phyloP scores from a whole-genome alignment of 2,113 vertebrate genomes.

The Archilochus colubris region DNA sequence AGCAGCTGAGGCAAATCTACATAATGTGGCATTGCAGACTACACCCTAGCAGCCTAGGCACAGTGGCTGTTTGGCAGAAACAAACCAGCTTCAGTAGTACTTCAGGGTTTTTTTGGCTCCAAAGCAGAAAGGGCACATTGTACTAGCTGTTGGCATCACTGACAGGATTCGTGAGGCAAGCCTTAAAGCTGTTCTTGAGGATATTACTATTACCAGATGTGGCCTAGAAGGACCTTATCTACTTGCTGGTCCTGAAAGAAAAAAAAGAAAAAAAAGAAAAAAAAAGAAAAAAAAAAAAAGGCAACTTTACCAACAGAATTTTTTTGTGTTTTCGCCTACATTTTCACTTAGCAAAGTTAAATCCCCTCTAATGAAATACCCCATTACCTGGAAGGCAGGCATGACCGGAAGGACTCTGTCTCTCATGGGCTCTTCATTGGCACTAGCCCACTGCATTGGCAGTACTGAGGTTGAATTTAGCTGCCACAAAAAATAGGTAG shows the following conservation, averaged over 20 bases:
- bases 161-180: not conserved
- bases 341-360: not conserved
- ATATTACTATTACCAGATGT: not conserved
- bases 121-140: constrained; percentile 24
- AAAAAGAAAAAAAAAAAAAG: not conserved
- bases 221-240: not conserved
- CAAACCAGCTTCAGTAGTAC: not conserved
- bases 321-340: not conserved
- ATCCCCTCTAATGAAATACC: not conserved
- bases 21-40: not conserved
- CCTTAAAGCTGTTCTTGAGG: not conserved
- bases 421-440: not conserved
- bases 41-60: not conserved
- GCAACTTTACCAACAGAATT: not conserved
- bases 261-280: not conserved
- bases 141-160: not conserved
- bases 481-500: not conserved
- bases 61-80: not conserved
- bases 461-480: not conserved
- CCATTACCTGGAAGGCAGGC: not conserved
- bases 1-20: not conserved
- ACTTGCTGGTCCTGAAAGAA: not conserved
- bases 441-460: not conserved
- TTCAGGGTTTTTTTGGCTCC: not conserved
- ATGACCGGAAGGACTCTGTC: not conserved